These are phyloP conservation scores for Cololabis saira DNA, from an alignment of 2,113 vertebrate genomes.

Conservation along the genomic window DNA sequence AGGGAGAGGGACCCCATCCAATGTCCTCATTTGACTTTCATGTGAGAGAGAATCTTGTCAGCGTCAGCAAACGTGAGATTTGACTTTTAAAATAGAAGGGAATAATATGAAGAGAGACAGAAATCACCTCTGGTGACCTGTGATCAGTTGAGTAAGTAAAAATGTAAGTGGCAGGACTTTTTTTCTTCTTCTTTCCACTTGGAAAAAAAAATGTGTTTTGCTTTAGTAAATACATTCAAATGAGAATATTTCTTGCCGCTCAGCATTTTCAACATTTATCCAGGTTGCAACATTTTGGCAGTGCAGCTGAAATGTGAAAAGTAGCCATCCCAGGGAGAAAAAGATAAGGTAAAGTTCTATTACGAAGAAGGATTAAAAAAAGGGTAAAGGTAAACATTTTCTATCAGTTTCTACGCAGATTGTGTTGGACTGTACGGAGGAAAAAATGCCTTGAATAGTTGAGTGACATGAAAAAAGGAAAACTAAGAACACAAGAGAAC, in stretches of 20 bases:
- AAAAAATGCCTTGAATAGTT: too few relatives aligned
- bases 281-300: background rate
- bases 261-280: background rate
- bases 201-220: too few relatives aligned
- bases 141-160: slow-evolving; percentile 10
- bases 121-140: slow-evolving; percentile 25
- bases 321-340: background rate
- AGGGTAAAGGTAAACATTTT: too few relatives aligned
- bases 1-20: background rate
- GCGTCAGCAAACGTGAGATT: slow-evolving; percentile 10
- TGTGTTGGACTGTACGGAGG: too few relatives aligned
- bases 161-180: slow-evolving; percentile 1
- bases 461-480: too few relatives aligned
- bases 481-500: too few relatives aligned
- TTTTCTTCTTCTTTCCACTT: background rate
- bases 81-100: slow-evolving; percentile 33
- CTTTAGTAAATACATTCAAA: background rate
- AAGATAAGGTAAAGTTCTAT: background rate
- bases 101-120: background rate
- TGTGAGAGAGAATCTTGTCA: slow-evolving; percentile 5
- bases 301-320: background rate
- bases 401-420: too few relatives aligned
- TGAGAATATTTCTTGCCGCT: background rate
- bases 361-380: too few relatives aligned
- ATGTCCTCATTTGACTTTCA: slow-evolving; percentile 51